Evolutionary conservation across 2,888 invertebrate genomes (phyloP), one percentile per base, ranked within the genome.

Genomic region (Trissolcus brochymenae): DNA sequence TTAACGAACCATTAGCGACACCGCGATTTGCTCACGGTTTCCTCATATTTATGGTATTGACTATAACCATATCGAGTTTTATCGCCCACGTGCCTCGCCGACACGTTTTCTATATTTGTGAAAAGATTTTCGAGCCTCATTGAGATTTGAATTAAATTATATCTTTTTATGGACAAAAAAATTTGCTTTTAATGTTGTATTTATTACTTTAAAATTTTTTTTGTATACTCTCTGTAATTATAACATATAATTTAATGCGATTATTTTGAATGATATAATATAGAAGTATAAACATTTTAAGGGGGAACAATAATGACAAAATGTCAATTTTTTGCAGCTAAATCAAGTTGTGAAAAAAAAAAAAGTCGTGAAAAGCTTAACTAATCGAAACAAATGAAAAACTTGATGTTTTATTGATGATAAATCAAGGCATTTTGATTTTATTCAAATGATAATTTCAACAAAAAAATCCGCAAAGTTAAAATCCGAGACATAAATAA

Each of bases 1-100:
- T 78, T 78, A 78, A 78, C 73, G 78, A 74, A 74, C 78, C 70
- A 78, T 78, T 78, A 74, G 73, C 66, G 78, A 78, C 78, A 74
- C 78, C 70, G 54, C 70, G 19, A 66, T 78, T 41, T 46, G 60
- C 56, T 51, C 65, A 65, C 68, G 53, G 56, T 77, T 77, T 66
- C 59, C 68, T 60, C 55, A 60, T 78, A 78, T 74, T 78, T 73
- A 78, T 78, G 78, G 68, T 70, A 68, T 66, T 77, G 73, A 65
- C 65, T 68, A 65, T 67, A 71, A 76, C 66, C 72, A 62, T 77
- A 77, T 71, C 35, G 35, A 35, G 35, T 35, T 35, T 35, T 35
- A 35, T 35, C 35, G 35, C 35, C 35, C 35, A 35, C 35, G 35
- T 35, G 35, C 35, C 35, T 35, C 35, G 9, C 35, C 11, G 35